Evolutionary conservation across 2,888 invertebrate genomes (phyloP).

Genomic region (Blastobasis adustella): DNA sequence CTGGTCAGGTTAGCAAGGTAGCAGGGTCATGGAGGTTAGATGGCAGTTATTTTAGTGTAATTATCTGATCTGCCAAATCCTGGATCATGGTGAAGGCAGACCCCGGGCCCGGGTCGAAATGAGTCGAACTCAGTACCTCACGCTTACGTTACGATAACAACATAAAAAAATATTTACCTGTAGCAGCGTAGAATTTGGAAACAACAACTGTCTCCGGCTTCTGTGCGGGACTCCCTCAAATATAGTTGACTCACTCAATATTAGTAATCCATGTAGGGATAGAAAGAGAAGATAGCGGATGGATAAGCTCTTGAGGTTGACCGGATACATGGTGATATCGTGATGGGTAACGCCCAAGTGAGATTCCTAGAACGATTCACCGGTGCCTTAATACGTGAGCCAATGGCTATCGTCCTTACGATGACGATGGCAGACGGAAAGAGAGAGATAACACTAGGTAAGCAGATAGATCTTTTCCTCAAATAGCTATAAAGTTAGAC

Average conservation of each 20-base stretch:
- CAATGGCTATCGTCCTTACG: neutral
- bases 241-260: constrained; percentile 20
- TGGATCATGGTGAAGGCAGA: too few relatives aligned
- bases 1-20: too few relatives aligned
- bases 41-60: too few relatives aligned
- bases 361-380: neutral
- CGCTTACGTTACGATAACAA: neutral
- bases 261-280: constrained; percentile 7
- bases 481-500: too few relatives aligned
- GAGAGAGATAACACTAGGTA: neutral
- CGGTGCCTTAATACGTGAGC: constrained; percentile 6
- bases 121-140: too few relatives aligned
- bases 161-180: constrained; percentile 33
- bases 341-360: neutral
- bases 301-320: neutral
- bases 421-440: constrained; percentile 2
- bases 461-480: too few relatives aligned
- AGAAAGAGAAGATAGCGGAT: constrained; percentile 2
- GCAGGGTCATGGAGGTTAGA: too few relatives aligned
- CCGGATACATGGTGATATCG: constrained; percentile 8
- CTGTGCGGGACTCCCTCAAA: constrained; percentile 29
- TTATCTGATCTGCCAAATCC: too few relatives aligned
- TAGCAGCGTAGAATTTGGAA: constrained; percentile 38
- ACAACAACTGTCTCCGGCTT: constrained; percentile 43
- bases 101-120: too few relatives aligned